Evolutionary conservation across 2,797 vertebrate species (phyloP).

Genomic region (Sardinella longiceps): DNA sequence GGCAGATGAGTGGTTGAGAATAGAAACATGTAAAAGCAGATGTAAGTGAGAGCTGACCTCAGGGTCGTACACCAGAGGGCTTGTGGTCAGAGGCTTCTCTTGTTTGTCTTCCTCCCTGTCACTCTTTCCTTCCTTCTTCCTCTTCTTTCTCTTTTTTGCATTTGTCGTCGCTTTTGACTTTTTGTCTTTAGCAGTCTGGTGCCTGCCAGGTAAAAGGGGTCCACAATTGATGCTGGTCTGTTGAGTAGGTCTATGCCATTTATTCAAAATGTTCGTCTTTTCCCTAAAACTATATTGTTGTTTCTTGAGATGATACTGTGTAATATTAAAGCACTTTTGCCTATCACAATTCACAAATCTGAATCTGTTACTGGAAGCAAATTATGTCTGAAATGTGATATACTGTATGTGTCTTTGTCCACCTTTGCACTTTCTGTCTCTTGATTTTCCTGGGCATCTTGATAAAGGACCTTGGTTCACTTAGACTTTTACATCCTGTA

Average conservation of each 20-base stretch:
- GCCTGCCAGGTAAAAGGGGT: not conserved
- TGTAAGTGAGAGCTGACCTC: constrained; percentile 24
- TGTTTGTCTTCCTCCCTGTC: not conserved
- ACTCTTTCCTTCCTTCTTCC: not conserved
- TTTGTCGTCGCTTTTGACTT: not conserved
- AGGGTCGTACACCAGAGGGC: constrained; percentile 29
- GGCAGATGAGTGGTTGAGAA: not conserved
- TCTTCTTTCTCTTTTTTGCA: not conserved
- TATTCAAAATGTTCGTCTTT: not conserved
- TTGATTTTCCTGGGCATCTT: not conserved
- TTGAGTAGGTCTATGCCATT: not conserved
- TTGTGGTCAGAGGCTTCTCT: not conserved
- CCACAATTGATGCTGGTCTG: not conserved
- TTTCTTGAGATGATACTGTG: no score
- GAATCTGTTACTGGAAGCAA: not conserved
- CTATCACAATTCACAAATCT: not conserved
- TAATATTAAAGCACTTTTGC: not conserved
- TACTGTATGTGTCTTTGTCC: not conserved
- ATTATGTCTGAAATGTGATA: not conserved
- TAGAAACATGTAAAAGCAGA: not conserved
- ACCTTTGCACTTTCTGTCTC: constrained; percentile 1
- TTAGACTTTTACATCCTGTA: not conserved
- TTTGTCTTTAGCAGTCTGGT: not conserved
- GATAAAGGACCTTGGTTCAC: not conserved
- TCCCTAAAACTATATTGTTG: not conserved